Evolutionary conservation across 2,888 invertebrate genomes (phyloP).

Genomic region (Diaperis boleti): DNA sequence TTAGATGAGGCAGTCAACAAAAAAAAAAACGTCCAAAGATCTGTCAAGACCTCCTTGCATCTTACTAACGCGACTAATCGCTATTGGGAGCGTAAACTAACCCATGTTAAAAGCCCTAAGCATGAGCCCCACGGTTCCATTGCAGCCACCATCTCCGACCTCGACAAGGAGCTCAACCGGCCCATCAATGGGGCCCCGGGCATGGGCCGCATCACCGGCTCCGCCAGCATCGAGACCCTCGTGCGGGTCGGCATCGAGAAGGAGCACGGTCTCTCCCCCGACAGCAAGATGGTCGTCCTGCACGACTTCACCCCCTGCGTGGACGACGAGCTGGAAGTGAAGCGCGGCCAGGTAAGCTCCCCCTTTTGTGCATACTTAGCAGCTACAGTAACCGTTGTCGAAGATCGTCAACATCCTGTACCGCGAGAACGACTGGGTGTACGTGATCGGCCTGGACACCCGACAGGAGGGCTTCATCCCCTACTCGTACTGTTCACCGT

Average conservation of each 20-base stretch:
- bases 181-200: conserved; percentile 81
- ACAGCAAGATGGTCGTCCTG: conserved; percentile 94
- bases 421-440: conserved; percentile 97
- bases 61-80: background rate
- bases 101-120: background rate
- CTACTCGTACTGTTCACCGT: conserved; percentile 92
- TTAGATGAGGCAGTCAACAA: too few species aligned
- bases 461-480: conserved; percentile 95
- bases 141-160: conserved; percentile 80
- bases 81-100: background rate
- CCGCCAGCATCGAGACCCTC: conserved; percentile 91
- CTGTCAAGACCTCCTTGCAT: too few species aligned
- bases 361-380: background rate
- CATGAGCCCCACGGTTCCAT: conserved; percentile 41
- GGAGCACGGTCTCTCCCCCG: conserved; percentile 91
- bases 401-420: conserved; percentile 93
- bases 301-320: conserved; percentile 96
- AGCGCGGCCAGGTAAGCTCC: conserved; percentile 80
- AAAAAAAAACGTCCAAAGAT: too few species aligned
- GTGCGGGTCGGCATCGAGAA: conserved; percentile 93
- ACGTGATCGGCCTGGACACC: conserved; percentile 91
- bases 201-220: conserved; percentile 94
- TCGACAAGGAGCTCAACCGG: conserved; percentile 79
- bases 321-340: conserved; percentile 91
- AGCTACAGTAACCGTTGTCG: conserved; percentile 43